Percentiles rank a stretch among this genome's conserved stretches.
These are phyloP conservation scores for Hippocampus abdominalis DNA, from an alignment of 2,113 vertebrate genomes.

Conservation along the genomic window DNA sequence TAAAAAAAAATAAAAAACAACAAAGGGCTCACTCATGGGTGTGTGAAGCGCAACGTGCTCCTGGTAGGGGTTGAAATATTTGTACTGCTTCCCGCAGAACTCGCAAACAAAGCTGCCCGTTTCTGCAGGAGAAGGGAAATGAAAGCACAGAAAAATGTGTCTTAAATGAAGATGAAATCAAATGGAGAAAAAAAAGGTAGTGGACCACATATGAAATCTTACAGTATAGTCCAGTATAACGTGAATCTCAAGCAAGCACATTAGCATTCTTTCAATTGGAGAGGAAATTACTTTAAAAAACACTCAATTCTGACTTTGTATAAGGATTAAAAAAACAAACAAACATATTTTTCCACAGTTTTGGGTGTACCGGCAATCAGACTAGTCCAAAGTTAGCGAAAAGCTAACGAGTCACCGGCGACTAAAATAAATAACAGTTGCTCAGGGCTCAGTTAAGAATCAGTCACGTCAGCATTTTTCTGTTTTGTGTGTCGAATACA, in stretches of 20 bases:
- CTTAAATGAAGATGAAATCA: background rate
- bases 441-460: too few relatives aligned
- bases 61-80: conserved; percentile 98
- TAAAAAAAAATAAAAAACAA: background rate
- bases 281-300: background rate
- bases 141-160: conserved; percentile 14
- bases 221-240: too few relatives aligned
- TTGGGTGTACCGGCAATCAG: too few relatives aligned
- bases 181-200: too few relatives aligned
- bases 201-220: too few relatives aligned
- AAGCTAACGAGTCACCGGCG: too few relatives aligned
- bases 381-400: too few relatives aligned
- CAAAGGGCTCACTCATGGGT: conserved; percentile 82
- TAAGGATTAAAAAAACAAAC: too few relatives aligned
- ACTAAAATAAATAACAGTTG: too few relatives aligned
- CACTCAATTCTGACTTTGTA: background rate
- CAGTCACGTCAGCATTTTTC: too few relatives aligned
- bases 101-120: conserved; percentile 96
- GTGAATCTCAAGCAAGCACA: background rate
- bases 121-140: conserved; percentile 74
- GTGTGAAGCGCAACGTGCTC: conserved; percentile 96
- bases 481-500: too few relatives aligned
- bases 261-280: background rate
- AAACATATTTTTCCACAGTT: too few relatives aligned
- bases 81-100: conserved; percentile 98